Conservation (phyloP, 2,113 vertebrate species). For the Gymnobelideus leadbeateri region DNA sequence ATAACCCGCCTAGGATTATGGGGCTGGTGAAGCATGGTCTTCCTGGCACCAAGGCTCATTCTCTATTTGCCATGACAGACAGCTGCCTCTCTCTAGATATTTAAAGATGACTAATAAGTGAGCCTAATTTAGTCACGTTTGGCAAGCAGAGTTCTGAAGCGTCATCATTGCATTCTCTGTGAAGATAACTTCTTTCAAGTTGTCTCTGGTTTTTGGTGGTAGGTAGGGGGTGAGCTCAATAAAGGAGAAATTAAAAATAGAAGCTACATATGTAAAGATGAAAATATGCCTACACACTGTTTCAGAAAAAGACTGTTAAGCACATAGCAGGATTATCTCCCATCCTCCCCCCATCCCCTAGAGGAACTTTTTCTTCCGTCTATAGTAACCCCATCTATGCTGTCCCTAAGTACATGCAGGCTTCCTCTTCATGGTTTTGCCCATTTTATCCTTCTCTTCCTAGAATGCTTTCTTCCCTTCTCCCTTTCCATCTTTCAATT, state of each 20-base stretch:
- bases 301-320: not conserved
- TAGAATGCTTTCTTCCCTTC: not conserved
- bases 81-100: not conserved
- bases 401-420: not conserved
- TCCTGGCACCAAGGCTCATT: too few species aligned
- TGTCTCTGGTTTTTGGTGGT: conserved; percentile 11
- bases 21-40: not conserved
- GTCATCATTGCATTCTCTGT: conserved; percentile 11
- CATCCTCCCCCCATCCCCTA: too few species aligned
- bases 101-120: not conserved
- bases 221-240: not conserved
- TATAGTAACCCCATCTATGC: not conserved
- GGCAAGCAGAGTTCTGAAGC: not conserved
- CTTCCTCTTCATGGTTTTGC: not conserved
- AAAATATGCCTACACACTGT: not conserved
- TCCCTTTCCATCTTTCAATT: not conserved
- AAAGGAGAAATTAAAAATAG: not conserved
- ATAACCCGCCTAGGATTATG: not conserved
- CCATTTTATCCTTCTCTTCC: not conserved
- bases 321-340: not conserved
- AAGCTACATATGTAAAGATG: not conserved
- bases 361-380: not conserved
- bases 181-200: not conserved
- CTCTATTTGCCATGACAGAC: not conserved
- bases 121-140: not conserved